These are phyloP conservation scores for Ornithoptera alexandrae DNA, from an alignment of 2,888 invertebrate genomes.

Conservation along the genomic window DNA sequence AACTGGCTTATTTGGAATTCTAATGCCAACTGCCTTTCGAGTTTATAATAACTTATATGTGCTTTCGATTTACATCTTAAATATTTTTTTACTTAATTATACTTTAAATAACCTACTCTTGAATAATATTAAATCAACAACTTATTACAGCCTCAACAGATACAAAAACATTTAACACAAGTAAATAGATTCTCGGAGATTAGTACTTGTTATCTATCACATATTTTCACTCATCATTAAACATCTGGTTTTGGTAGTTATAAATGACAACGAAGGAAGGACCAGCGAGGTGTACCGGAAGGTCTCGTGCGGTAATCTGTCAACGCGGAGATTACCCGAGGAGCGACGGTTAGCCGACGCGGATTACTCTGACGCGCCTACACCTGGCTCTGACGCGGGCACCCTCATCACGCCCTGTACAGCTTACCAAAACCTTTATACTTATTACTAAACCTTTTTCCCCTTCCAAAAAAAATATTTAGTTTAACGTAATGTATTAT, in stretches of 20 bases:
- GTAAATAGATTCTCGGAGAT: no score
- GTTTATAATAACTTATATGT: neutral
- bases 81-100: neutral
- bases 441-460: no score
- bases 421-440: neutral
- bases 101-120: no score
- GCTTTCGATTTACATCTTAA: neutral
- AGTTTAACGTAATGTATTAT: no score
- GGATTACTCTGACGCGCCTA: slow-evolving; percentile 13
- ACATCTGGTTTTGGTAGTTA: no score
- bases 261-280: no score
- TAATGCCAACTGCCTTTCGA: neutral
- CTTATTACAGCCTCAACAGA: no score
- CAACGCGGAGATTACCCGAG: slow-evolving; percentile 39
- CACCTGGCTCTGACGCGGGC: slow-evolving; percentile 13
- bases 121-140: no score
- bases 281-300: slow-evolving; percentile 29
- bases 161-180: no score
- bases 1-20: slow-evolving; percentile 3
- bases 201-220: no score
- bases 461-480: no score
- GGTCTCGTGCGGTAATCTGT: slow-evolving; percentile 41
- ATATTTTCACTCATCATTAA: no score
- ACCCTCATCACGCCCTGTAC: neutral
- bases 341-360: slow-evolving; percentile 7